Evolutionary conservation across 2,797 vertebrate genomes (phyloP).

Genomic region (Phyllotis vaccarum): DNA sequence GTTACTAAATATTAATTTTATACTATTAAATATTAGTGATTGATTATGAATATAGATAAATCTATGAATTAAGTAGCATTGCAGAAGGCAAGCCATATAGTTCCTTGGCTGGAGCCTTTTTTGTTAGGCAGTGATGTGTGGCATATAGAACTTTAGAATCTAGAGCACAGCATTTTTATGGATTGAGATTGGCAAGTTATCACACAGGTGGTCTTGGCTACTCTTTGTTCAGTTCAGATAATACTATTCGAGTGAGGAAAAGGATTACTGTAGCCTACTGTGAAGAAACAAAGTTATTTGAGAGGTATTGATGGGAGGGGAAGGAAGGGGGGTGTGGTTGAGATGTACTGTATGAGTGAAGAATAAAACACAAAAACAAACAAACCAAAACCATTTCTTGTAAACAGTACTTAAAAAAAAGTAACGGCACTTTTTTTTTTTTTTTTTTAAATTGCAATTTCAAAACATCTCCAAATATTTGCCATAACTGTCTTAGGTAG

Average conservation of each 20-base stretch:
- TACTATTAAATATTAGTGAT: slow-evolving; percentile 34
- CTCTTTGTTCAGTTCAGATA: slow-evolving; percentile 17
- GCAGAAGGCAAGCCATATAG: slow-evolving; percentile 47
- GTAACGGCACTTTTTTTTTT: too few relatives aligned
- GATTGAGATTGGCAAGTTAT: slow-evolving; percentile 30
- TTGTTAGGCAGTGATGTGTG: neutral
- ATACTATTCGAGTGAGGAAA: slow-evolving; percentile 32
- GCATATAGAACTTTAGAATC: neutral
- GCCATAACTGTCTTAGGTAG: neutral
- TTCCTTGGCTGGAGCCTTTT: neutral
- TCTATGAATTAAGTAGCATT: slow-evolving; percentile 24
- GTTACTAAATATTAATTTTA: slow-evolving; percentile 13
- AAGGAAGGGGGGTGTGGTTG: neutral
- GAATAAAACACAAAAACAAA: neutral
- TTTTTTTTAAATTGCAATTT: slow-evolving; percentile 43
- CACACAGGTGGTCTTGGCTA: slow-evolving; percentile 62
- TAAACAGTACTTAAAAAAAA: slow-evolving; percentile 11
- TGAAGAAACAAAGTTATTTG: slow-evolving; percentile 1
- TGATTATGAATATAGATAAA: slow-evolving; percentile 51
- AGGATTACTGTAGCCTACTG: neutral
- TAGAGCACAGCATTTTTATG: slow-evolving; percentile 15
- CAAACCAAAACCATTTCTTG: neutral
- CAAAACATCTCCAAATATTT: slow-evolving; percentile 33
- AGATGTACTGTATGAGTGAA: too few relatives aligned
- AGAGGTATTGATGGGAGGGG: too few relatives aligned